A percentile compares a stretch with the other conserved stretches of the same genome.
These are phyloP conservation scores for Zygogramma bicolorata DNA, from an alignment of 2,888 invertebrate genomes.

Conservation along the genomic window DNA sequence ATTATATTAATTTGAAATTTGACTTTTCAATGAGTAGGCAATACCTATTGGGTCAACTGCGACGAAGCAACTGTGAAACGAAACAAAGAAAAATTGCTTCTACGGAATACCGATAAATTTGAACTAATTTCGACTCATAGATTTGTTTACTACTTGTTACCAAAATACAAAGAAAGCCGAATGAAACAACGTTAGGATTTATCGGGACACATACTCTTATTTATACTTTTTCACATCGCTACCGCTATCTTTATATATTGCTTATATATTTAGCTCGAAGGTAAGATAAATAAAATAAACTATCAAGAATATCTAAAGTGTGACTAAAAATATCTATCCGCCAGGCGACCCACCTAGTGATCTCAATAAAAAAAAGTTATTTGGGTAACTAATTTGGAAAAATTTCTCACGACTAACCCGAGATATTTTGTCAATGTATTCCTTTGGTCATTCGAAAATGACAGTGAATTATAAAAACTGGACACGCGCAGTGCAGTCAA, in stretches of 20 bases:
- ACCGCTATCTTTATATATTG: background rate
- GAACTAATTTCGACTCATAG: background rate
- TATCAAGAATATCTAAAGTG: background rate
- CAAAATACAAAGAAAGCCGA: background rate
- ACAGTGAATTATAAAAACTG: no score
- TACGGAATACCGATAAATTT: no score
- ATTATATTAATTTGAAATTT: no score
- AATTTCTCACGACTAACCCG: background rate
- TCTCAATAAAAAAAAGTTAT: background rate
- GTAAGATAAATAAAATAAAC: background rate
- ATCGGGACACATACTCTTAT: background rate
- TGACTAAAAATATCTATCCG: background rate
- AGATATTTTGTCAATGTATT: no score
- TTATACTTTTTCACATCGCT: background rate
- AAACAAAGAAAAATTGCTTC: no score
- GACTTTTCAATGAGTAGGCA: no score
- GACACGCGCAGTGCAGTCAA: no score
- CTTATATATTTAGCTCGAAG: background rate
- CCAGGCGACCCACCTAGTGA: background rate
- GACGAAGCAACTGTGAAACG: no score
- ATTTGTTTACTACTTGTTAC: background rate
- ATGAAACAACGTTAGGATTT: background rate
- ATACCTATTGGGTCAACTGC: no score
- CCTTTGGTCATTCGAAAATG: no score
- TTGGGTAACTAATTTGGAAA: background rate